Conservation (phyloP, 1,140 invertebrate genomes). For the Diabrotica virgifera region DNA sequence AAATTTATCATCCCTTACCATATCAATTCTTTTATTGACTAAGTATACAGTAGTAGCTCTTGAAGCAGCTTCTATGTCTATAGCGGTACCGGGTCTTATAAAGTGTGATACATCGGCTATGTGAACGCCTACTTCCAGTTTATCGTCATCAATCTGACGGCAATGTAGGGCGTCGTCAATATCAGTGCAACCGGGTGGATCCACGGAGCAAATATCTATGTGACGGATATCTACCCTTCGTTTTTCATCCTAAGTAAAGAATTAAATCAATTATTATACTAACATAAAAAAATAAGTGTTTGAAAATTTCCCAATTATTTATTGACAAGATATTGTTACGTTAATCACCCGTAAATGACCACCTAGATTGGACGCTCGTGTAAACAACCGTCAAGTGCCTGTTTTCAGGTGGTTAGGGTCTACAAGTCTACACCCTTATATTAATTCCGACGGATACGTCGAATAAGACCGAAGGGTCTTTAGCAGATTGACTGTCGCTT, state of each 20-base stretch:
- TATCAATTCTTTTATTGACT: constrained; percentile 84
- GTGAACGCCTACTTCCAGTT: constrained; percentile 89
- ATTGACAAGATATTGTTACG: too few species aligned
- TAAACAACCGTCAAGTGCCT: too few species aligned
- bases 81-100: constrained; percentile 79
- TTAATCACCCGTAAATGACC: too few species aligned
- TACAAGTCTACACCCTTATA: too few species aligned
- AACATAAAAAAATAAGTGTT: too few species aligned
- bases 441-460: too few species aligned
- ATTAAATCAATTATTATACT: too few species aligned
- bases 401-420: too few species aligned
- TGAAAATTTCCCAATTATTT: too few species aligned
- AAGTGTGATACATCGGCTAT: constrained; percentile 96
- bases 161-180: constrained; percentile 99
- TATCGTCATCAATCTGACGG: constrained; percentile 67
- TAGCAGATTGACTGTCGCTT: too few species aligned
- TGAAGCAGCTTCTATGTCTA: constrained; percentile 83
- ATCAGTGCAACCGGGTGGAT: constrained; percentile 98
- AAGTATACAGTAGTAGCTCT: constrained; percentile 89
- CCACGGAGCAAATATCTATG: constrained; percentile 91
- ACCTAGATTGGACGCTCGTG: too few species aligned
- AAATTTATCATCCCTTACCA: constrained; percentile 63
- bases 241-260: constrained; percentile 65
- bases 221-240: constrained; percentile 80
- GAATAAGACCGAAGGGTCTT: too few species aligned